These are phyloP conservation scores for Ametastegia equiseti DNA, from an alignment of 2,888 invertebrate genomes.

Conservation along the genomic window DNA sequence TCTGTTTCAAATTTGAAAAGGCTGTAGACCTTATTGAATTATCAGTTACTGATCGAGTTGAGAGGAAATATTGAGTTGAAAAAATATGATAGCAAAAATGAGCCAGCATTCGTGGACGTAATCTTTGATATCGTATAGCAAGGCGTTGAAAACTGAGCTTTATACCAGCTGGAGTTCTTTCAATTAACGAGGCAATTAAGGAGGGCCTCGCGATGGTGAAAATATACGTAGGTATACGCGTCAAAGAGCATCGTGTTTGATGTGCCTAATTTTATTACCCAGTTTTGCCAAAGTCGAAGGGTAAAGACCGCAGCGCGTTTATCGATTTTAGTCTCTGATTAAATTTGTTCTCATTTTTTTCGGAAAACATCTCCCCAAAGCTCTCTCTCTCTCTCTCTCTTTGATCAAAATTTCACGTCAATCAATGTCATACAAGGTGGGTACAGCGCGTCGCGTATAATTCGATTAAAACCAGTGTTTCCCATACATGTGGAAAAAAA, in stretches of 20 bases:
- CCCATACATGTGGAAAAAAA: too few species aligned
- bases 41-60: too few species aligned
- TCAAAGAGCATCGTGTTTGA: conserved; percentile 7
- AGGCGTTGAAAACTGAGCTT: background rate
- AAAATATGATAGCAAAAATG: background rate
- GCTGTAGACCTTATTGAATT: too few species aligned
- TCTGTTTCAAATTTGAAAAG: too few species aligned
- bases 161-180: background rate
- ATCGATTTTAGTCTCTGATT: background rate
- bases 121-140: background rate
- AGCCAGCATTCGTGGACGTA: background rate
- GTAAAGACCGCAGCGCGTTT: background rate
- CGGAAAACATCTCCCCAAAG: background rate
- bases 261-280: conserved; percentile 17
- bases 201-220: background rate
- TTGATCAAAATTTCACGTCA: background rate
- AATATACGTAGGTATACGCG: background rate
- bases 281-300: background rate
- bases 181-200: conserved; percentile 20
- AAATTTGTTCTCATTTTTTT: background rate
- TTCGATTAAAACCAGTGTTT: background rate
- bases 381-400: too few species aligned
- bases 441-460: background rate
- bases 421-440: background rate
- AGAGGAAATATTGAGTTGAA: background rate